Percentiles rank a stretch among this genome's conserved stretches.
Evolutionary conservation across 2,797 vertebrate genomes (phyloP).

Genomic region (Enoplosus armatus): DNA sequence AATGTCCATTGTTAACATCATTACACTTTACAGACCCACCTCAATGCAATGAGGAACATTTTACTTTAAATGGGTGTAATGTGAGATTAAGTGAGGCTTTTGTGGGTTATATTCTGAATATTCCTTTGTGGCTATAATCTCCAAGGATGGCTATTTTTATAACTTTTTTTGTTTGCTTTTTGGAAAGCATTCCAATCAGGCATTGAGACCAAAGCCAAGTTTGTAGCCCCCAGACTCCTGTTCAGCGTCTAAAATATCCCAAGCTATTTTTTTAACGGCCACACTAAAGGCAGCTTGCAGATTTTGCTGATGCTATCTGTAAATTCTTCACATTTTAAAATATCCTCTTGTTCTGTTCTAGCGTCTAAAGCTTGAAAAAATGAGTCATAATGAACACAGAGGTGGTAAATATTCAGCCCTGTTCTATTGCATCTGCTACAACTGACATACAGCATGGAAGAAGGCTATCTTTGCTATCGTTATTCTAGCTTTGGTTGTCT

Average conservation of each 20-base stretch:
- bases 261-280: slow-evolving; percentile 31
- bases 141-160: slow-evolving; percentile 24
- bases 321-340: slow-evolving; percentile 9
- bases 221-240: slow-evolving; percentile 41
- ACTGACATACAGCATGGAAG: neutral
- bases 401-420: too few relatives aligned
- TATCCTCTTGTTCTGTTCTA: neutral
- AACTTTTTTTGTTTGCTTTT: slow-evolving; percentile 40
- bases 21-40: neutral
- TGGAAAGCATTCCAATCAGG: slow-evolving; percentile 30
- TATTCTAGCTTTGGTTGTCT: slow-evolving; percentile 6
- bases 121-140: slow-evolving; percentile 25
- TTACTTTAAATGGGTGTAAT: slow-evolving; percentile 9
- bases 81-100: slow-evolving; percentile 17
- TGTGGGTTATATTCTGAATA: slow-evolving; percentile 25
- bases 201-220: slow-evolving; percentile 32
- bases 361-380: too few relatives aligned
- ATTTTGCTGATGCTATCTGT: slow-evolving; percentile 26
- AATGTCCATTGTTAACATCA: neutral
- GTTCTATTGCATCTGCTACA: slow-evolving; percentile 3
- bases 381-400: slow-evolving; percentile 4
- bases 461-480: neutral
- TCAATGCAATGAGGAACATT: neutral
- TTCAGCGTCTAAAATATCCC: slow-evolving; percentile 40
- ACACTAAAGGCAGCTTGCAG: slow-evolving; percentile 27